Evolutionary conservation across 1,140 invertebrate genomes (phyloP), one percentile per base, ranked within the genome.

Genomic region (Cotesia vestalis): DNA sequence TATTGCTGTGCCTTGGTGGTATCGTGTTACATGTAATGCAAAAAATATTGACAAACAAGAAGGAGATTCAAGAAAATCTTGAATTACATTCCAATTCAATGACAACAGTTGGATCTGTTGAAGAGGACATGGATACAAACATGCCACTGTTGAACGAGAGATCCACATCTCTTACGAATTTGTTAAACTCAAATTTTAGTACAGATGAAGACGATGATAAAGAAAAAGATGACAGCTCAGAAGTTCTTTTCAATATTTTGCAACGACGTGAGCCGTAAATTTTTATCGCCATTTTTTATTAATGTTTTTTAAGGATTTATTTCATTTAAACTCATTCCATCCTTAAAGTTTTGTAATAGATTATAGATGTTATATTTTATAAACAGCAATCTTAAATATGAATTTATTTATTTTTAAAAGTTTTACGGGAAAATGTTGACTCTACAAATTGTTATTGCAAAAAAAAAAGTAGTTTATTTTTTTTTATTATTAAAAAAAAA

Each of bases 11-110:
- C 83, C 86, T 99, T 72, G 86, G 91, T 62, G 98, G 98, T 66
- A 98, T 99, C 77, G 89, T 89, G 8, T 87, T 94, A 61, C 98
- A 99, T 84, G 92, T 98, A 17, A 83, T 93, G 27, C 90, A 96
- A 78, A 98, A 98, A 84, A 77, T 89, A 64, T 64, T 85, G 62
- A 52, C 69, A 1, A 84, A 72, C 62, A 81, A 77, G 57, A 84
- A 79, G 34, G 77, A 81, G 46, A 75, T 73, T 46, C 62, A 66
- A 60, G 81, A 83, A 17, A 80, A 83, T 66, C 52, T 85, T 27
- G 85, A 87, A 69, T 71, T 87, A 6, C 80, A 84, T 70, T 79
- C 79, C 14, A 85, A 83, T 78, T 82, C 80, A 61, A n/a, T 79
- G 14, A 55, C 77, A 14, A 84, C 40, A 38, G 76, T 74, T 53